Conservation (phyloP, 1,140 invertebrate species). For the Zaprionus capensis region DNA sequence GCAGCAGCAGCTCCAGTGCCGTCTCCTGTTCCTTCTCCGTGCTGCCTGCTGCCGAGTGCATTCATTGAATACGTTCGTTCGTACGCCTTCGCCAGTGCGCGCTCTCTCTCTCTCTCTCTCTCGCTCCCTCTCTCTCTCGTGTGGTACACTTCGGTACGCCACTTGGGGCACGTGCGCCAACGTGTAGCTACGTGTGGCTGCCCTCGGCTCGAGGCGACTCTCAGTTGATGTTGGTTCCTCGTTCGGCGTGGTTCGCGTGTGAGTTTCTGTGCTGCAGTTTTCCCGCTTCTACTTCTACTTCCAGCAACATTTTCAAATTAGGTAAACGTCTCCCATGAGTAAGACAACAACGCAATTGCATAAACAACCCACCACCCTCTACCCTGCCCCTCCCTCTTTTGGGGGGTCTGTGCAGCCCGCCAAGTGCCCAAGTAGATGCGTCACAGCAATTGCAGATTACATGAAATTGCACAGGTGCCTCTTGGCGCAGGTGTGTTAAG, state of each 20-base stretch:
- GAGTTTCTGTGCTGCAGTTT: constrained; percentile 29
- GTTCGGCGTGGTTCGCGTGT: constrained; percentile 65
- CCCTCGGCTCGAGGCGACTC: constrained; percentile 20
- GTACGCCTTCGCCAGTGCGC: constrained; percentile 24
- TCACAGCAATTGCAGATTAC: constrained; percentile 7
- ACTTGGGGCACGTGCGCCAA: constrained; percentile 50
- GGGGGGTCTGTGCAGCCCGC: neutral
- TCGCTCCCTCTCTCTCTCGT: neutral
- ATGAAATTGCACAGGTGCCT: constrained; percentile 6
- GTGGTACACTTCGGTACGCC: constrained; percentile 31
- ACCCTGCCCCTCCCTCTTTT: neutral
- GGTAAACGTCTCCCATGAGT: constrained; percentile 31
- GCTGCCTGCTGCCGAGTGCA: constrained; percentile 8
- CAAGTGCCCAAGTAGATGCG: constrained; percentile 5
- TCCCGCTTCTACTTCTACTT: constrained; percentile 13
- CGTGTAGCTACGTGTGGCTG: constrained; percentile 23
- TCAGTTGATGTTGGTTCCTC: constrained; percentile 75
- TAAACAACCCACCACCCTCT: neutral
- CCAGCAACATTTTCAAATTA: constrained; percentile 24
- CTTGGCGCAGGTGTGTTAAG: constrained; percentile 1
- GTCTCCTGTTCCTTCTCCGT: constrained; percentile 1
- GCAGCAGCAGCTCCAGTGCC: constrained; percentile 1
- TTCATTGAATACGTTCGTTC: constrained; percentile 29
- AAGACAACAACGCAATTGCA: constrained; percentile 18
- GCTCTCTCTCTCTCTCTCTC: constrained; percentile 24